Evolutionary conservation across 2,888 invertebrate genomes (phyloP), one percentile per base, ranked within the genome.

Genomic region (Vesta saturnalis): DNA sequence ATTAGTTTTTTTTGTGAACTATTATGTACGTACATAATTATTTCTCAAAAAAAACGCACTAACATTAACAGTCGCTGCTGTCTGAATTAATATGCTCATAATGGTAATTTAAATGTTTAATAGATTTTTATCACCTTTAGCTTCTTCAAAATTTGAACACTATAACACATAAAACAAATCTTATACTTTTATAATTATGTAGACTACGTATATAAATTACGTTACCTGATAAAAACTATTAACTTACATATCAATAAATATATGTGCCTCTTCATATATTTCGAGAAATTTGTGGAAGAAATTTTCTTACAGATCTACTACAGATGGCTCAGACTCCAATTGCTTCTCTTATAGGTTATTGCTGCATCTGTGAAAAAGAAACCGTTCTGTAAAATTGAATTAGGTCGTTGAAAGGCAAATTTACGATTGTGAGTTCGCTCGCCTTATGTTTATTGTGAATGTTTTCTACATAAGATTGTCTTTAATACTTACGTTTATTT

Each of bases 401-500:
- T 76, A 73, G 74, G 66, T 74, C 73, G 74, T 73, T 76, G 74
- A 76, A 76, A 76, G 73, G 76, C 73, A 72, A 76, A 76, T 76
- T 76, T 76, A 76, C 73, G 76, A 73, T 72, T 72, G 72, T 61
- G 67, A 67, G 66, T 69, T 69, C 65, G 72, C 73, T 72, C 69
- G 64, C 73, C 70, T 74, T 72, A 72, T 75, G 75, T 74, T 74
- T 74, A 75, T 74, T 72, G 75, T 61, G 54, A 67, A 60, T 71
- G 72, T 74, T 69, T 71, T 70, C 64, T 72, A 69, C 74, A 69
- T 71, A 67, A 64, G 67, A 64, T 68, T 73, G 72, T 69, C 66
- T 66, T 69, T 69, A 69, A 65, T 69, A 35, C 58, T 64, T 52
- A 65, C 58, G 61, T 65, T 69, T 68, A 64, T 68, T 68, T 68